phyloP scores from a whole-genome alignment of 2,888 invertebrate genomes.

The Epinotia ramella region DNA sequence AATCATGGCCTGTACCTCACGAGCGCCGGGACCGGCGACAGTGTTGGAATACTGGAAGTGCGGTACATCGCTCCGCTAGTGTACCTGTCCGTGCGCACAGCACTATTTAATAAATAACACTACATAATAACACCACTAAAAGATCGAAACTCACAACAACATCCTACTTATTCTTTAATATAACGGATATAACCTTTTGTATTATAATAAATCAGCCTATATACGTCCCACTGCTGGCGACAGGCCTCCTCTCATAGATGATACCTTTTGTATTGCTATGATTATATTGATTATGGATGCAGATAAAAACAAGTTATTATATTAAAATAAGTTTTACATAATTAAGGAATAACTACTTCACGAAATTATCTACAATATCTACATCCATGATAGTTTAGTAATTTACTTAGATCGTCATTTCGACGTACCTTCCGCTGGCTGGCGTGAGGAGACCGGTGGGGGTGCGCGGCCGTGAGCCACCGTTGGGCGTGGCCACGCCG shows the following conservation, averaged over 20 bases:
- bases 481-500: conserved; percentile 85
- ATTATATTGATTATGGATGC: conserved; percentile 6
- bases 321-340: not conserved
- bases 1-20: conserved; percentile 86
- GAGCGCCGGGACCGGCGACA: conserved; percentile 89
- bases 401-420: not conserved
- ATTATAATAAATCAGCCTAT: too few species aligned
- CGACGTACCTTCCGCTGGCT: conserved; percentile 89
- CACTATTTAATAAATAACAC: conserved; percentile 40
- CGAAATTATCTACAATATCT: conserved; percentile 26
- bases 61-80: conserved; percentile 92
- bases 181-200: too few species aligned
- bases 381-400: conserved; percentile 22
- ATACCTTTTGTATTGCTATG: not conserved
- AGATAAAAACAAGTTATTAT: conserved; percentile 6
- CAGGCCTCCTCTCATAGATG: too few species aligned
- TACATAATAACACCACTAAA: conserved; percentile 20
- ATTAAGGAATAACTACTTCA: not conserved
- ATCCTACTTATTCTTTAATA: conserved; percentile 9
- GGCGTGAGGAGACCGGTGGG: conserved; percentile 92
- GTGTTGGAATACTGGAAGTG: conserved; percentile 96
- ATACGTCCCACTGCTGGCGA: too few species aligned
- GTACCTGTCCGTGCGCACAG: conserved; percentile 75
- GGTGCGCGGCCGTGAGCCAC: conserved; percentile 88
- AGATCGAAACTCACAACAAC: not conserved